Base-by-base conservation (phyloP, 30 jellyfish, hydroid and myxozoan genomes). In the Euphysa ruthae region DNA sequence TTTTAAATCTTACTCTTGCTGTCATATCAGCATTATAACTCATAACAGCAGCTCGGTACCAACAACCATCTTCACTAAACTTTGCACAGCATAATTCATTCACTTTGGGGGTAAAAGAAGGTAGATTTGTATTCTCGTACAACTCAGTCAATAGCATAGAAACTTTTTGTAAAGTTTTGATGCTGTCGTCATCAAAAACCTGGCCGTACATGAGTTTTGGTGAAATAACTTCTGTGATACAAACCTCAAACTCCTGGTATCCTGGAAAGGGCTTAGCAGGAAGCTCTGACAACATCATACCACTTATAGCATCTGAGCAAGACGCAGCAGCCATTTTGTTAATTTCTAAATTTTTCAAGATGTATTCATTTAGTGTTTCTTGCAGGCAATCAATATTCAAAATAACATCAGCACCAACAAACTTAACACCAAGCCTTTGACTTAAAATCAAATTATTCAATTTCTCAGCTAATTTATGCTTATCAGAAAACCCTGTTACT, bases 261-360 rank as follows among this genome's bases (percentile, higher is more conserved):
- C 50, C 44, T 1, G 96, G 96, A 13, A 72, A 63, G n/a, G 92
- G 87, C 49, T 71, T 71, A 32, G 50, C n/a, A 4, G 96, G 82
- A 28, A 84, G 62, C 7, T 76, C 81, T 29, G 34, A 33, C 13
- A 76, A n/a, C 92, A 76, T 12, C 80, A 68, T 35, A 10, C 75
- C 75, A 43, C 58, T 22, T 23, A 68, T 24, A 14, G 80, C 75
- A 10, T 43, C 80, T 21, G 80, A 68, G n/a, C n/a, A n/a, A 21
- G 54, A 44, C 30, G 75, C 19, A 1, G 75, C 73, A n/a, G n/a
- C 15, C 80, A 68, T 68, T 29, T 63, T 34, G 23, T 32, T 18
- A 24, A 13, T 63, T 63, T 35, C 77, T 63, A 63, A 24, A 63
- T 13, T 46, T 2, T 46, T 10, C 25, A 63, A 32, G 42, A 63